Conservation (phyloP, 2,888 invertebrate genomes). For the Arrhopalites spinosus region DNA sequence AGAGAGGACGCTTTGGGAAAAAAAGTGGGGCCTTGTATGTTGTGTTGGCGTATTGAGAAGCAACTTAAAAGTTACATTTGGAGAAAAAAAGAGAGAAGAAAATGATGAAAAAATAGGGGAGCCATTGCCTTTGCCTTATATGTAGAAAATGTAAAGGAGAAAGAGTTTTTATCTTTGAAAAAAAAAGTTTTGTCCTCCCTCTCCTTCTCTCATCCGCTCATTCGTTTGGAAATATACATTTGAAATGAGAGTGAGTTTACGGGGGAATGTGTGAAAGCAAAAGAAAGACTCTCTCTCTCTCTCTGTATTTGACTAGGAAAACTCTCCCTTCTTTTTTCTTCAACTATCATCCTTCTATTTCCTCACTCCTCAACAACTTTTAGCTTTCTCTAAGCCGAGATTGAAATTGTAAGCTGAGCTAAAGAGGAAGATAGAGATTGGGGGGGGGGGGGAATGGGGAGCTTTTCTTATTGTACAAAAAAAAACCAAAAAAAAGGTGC, state of each 20-base stretch:
- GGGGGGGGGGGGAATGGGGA: not conserved
- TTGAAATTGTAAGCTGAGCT: conserved; percentile 17
- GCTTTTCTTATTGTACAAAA: not conserved
- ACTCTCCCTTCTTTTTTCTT: conserved; percentile 8
- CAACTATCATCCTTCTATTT: not conserved
- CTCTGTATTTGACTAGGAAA: conserved; percentile 9
- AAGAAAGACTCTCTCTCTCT: not conserved
- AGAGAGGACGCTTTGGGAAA: not conserved
- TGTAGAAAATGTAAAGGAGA: not conserved
- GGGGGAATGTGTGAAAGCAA: not conserved
- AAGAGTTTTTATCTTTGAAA: conserved; percentile 22
- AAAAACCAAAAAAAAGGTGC: not conserved
- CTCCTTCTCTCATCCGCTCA: not conserved
- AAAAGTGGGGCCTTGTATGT: not conserved
- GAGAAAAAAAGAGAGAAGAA: not conserved
- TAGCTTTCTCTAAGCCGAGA: conserved; percentile 9
- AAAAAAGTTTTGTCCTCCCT: conserved; percentile 9
- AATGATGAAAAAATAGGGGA: not conserved
- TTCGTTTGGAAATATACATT: conserved; percentile 10
- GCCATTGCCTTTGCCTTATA: not conserved
- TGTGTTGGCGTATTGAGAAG: not conserved
- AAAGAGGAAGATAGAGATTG: not conserved
- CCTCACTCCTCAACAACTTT: not conserved
- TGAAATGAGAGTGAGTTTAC: not conserved
- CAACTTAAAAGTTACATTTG: not conserved